These are phyloP conservation scores for Xyrauchen texanus DNA, from an alignment of 2,113 vertebrate species.

Conservation along the genomic window DNA sequence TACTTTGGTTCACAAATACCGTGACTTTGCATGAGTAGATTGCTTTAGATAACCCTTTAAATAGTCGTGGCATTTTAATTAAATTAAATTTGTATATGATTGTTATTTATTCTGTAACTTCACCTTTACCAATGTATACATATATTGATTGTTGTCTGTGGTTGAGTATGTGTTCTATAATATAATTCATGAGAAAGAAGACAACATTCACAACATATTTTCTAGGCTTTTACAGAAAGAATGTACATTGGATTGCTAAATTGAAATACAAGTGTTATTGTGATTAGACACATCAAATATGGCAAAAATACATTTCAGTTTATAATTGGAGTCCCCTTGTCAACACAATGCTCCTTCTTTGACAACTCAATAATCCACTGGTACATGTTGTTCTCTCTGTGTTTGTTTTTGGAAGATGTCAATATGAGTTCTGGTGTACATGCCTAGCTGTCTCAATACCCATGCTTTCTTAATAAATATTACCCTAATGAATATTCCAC, in stretches of 20 bases:
- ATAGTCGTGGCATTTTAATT: not conserved
- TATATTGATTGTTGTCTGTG: not conserved
- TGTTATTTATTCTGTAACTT: not conserved
- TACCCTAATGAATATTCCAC: slow-evolving; percentile 12
- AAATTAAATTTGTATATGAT: not conserved
- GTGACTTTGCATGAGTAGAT: not conserved
- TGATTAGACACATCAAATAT: not conserved
- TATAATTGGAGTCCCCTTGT: not conserved
- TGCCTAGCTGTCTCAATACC: not conserved
- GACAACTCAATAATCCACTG: not conserved
- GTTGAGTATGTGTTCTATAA: not conserved
- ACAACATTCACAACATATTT: not conserved
- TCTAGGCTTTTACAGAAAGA: not conserved
- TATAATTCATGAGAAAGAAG: not conserved
- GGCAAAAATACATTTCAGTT: not conserved
- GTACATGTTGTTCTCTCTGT: not conserved
- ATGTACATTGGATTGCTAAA: not conserved
- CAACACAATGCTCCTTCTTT: not conserved
- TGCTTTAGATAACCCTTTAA: not conserved
- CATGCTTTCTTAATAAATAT: slow-evolving; percentile 34
- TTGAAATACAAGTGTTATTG: not conserved
- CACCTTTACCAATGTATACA: not conserved
- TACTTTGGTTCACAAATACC: not conserved
- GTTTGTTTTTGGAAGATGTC: slow-evolving; percentile 12
- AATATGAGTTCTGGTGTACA: not conserved